Evolutionary conservation across 2,113 vertebrate species (phyloP).

Genomic region (Xiphias gladius): DNA sequence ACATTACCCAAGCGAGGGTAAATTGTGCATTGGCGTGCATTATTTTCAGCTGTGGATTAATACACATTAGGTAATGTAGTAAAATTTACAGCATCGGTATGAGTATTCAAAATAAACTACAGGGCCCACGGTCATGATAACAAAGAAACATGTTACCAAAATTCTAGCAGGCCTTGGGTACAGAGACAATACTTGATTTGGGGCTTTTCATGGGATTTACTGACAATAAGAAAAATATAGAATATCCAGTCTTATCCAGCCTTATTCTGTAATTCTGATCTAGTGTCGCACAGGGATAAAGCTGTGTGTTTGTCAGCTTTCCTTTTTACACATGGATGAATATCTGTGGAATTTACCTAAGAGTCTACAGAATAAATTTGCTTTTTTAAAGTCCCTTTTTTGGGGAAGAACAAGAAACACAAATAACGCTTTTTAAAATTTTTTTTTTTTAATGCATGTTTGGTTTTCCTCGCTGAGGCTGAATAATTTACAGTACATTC

Average conservation of each 20-base stretch:
- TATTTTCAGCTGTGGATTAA: not conserved
- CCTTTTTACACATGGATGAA: constrained; percentile 9
- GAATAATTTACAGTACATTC: constrained; percentile 10
- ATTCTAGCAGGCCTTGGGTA: too few species aligned
- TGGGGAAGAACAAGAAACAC: constrained; percentile 13
- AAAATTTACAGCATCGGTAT: too few species aligned
- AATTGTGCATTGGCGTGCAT: not conserved
- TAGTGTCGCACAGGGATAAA: not conserved
- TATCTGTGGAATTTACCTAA: not conserved
- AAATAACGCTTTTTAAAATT: not conserved
- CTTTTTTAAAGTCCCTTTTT: not conserved
- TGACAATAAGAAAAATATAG: not conserved
- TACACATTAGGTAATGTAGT: not conserved
- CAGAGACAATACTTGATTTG: too few species aligned
- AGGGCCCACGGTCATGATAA: not conserved
- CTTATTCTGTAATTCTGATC: not conserved
- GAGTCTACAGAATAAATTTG: constrained; percentile 1
- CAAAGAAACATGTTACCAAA: not conserved
- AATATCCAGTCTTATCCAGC: not conserved
- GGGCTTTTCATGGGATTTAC: not conserved
- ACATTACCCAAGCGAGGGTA: too few species aligned
- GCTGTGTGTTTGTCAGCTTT: constrained; percentile 13
- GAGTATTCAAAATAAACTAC: not conserved
- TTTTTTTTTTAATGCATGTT: not conserved
- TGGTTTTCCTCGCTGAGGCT: constrained; percentile 11